Conservation (phyloP, 2,888 invertebrate genomes). For the Sinelater perroti region DNA sequence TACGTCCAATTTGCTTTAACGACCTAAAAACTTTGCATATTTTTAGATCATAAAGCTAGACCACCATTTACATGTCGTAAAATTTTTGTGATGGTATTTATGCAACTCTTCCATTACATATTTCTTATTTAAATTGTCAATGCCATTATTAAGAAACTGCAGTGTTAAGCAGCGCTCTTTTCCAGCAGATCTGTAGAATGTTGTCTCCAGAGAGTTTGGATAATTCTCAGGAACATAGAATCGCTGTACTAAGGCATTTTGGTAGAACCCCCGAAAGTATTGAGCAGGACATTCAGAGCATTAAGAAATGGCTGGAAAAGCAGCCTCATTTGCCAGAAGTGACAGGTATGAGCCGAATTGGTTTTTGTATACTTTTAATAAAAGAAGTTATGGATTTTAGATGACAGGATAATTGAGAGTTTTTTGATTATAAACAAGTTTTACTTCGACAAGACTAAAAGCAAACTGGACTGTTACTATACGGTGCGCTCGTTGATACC, state of each 20-base stretch:
- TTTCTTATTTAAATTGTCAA: too few species aligned
- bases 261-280: constrained; percentile 10
- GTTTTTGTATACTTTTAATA: too few species aligned
- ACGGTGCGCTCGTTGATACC: constrained; percentile 84
- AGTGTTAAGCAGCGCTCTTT: too few species aligned
- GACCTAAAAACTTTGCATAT: too few species aligned
- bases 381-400: too few species aligned
- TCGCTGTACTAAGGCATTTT: background rate
- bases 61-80: too few species aligned
- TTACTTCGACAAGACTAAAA: constrained; percentile 84
- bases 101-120: too few species aligned
- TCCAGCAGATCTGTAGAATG: too few species aligned
- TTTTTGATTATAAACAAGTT: constrained; percentile 69
- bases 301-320: constrained; percentile 74
- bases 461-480: constrained; percentile 87
- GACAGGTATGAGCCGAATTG: constrained; percentile 71
- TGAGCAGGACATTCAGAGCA: constrained; percentile 64
- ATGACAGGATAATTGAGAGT: constrained; percentile 18
- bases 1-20: too few species aligned
- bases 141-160: too few species aligned
- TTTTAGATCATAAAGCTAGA: too few species aligned
- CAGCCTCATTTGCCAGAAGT: constrained; percentile 73
- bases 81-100: too few species aligned
- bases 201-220: background rate
- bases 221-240: constrained; percentile 1